Evolutionary conservation across 2,888 invertebrate genomes (phyloP).

Genomic region (Eilema griseolum): DNA sequence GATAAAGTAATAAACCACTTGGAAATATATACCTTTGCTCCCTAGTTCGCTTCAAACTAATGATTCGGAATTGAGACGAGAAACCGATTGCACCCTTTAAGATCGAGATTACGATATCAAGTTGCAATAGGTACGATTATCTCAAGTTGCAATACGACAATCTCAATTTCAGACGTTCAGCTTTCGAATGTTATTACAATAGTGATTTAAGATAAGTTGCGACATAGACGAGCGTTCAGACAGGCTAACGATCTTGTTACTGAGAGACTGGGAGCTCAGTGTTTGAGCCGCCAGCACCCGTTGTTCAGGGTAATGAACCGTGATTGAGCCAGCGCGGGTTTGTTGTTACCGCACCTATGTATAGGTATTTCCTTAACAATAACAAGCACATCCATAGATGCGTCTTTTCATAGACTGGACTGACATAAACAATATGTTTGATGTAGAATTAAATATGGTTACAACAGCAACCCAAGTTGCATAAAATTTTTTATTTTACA

Average conservation of each 20-base stretch:
- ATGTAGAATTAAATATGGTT: not conserved
- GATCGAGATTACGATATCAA: constrained; percentile 42
- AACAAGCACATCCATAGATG: not conserved
- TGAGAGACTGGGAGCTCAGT: constrained; percentile 48
- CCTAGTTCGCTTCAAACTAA: constrained; percentile 47
- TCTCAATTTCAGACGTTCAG: constrained; percentile 39
- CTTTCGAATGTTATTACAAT: constrained; percentile 55
- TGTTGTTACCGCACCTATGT: constrained; percentile 6
- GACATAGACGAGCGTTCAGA: constrained; percentile 50
- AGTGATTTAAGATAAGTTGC: constrained; percentile 49
- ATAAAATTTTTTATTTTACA: too few relatives aligned
- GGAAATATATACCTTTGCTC: constrained; percentile 41
- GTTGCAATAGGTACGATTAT: constrained; percentile 31
- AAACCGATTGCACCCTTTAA: constrained; percentile 48
- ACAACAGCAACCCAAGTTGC: too few relatives aligned
- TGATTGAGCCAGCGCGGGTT: constrained; percentile 37
- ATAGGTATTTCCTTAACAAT: not conserved
- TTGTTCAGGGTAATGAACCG: constrained; percentile 59
- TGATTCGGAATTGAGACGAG: constrained; percentile 55
- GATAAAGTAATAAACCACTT: constrained; percentile 23
- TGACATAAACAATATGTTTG: not conserved
- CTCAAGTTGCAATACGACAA: constrained; percentile 39
- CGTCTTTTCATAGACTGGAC: not conserved
- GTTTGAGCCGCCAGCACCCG: constrained; percentile 42
- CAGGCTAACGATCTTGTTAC: constrained; percentile 64